phyloP scores from a whole-genome alignment of 2,888 invertebrate species.

The Seira sanloemensis region DNA sequence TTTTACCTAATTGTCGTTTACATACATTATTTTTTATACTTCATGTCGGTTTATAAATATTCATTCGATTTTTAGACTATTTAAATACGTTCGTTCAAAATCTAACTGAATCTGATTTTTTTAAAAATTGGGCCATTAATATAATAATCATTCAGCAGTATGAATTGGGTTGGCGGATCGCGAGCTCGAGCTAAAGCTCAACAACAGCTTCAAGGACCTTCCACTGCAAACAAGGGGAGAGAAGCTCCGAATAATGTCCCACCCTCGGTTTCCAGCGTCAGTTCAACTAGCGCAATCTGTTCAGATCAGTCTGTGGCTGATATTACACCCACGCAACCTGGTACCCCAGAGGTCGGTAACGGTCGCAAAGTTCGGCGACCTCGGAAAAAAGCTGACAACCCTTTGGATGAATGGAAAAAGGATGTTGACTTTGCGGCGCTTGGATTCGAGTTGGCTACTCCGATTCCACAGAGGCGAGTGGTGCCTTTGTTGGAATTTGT shows the following conservation, averaged over 20 bases:
- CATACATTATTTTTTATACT: too few species aligned
- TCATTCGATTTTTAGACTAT: too few species aligned
- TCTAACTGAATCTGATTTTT: too few species aligned
- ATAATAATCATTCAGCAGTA: too few species aligned
- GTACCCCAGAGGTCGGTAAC: background rate
- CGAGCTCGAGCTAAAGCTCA: constrained; percentile 39
- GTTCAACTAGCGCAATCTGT: background rate
- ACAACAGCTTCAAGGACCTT: background rate
- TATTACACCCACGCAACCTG: background rate
- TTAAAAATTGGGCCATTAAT: too few species aligned
- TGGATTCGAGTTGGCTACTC: constrained; percentile 3
- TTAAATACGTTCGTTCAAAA: too few species aligned
- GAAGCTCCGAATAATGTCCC: background rate
- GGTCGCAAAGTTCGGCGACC: background rate
- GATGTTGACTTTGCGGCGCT: constrained; percentile 19
- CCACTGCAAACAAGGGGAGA: background rate
- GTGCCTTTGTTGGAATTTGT: constrained; percentile 51
- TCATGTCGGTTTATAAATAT: too few species aligned
- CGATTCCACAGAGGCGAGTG: constrained; percentile 18
- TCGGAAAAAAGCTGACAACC: background rate
- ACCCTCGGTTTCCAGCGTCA: background rate
- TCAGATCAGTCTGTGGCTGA: too few species aligned
- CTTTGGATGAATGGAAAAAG: background rate
- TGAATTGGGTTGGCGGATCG: constrained; percentile 62
- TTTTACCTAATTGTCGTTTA: too few species aligned